phyloP scores from a whole-genome alignment of 2,888 invertebrate species.

The Lepidocyrtinus sp. region DNA sequence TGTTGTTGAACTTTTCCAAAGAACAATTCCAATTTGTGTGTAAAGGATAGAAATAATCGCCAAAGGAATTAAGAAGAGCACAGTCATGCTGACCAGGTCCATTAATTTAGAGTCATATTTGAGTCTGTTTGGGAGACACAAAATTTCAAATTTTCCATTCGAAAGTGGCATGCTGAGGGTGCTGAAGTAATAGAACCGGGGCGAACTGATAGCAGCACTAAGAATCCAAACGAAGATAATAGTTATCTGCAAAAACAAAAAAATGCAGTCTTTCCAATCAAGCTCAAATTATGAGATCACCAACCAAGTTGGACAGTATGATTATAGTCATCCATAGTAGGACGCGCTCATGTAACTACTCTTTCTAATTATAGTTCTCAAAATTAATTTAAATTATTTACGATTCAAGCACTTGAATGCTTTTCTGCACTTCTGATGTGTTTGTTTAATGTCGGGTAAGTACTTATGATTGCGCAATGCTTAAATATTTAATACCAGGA shows the following conservation, averaged over 20 bases:
- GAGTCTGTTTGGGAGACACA: constrained; percentile 83
- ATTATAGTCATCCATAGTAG: too few relatives aligned
- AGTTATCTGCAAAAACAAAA: constrained; percentile 76
- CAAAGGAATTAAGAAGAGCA: constrained; percentile 87
- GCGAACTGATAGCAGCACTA: constrained; percentile 86
- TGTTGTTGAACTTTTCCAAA: constrained; percentile 78
- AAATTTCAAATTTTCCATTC: constrained; percentile 78
- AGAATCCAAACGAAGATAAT: constrained; percentile 87
- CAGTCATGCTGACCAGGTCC: constrained; percentile 86
- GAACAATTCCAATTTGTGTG: constrained; percentile 85
- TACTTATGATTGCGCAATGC: too few relatives aligned
- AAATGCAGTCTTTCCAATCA: not conserved
- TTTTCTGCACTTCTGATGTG: too few relatives aligned
- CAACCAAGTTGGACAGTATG: too few relatives aligned
- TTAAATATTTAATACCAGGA: too few relatives aligned
- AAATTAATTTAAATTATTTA: too few relatives aligned
- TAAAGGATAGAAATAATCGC: constrained; percentile 85
- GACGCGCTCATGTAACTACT: too few relatives aligned
- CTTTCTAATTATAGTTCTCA: too few relatives aligned
- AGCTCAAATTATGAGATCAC: too few relatives aligned
- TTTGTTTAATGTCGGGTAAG: too few relatives aligned
- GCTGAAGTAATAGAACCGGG: constrained; percentile 87
- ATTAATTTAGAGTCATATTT: constrained; percentile 85
- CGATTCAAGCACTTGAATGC: too few relatives aligned
- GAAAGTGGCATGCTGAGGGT: constrained; percentile 78